These are phyloP conservation scores for Thereva nobilitata DNA, from an alignment of 2,888 invertebrate genomes.

Conservation along the genomic window DNA sequence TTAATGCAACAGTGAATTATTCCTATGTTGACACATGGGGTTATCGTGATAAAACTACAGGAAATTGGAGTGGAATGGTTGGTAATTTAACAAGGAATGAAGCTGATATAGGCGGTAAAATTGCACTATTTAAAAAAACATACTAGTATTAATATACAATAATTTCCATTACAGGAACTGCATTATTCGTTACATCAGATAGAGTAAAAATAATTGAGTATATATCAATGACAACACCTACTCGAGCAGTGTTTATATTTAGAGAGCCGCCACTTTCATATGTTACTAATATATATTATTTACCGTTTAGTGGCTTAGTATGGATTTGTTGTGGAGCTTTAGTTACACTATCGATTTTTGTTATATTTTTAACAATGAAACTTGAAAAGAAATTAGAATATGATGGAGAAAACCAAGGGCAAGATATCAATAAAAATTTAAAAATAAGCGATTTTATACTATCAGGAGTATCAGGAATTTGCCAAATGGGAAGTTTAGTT, in stretches of 20 bases:
- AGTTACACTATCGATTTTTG: constrained; percentile 46
- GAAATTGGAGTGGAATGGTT: constrained; percentile 68
- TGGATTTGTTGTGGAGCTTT: constrained; percentile 65
- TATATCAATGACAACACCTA: constrained; percentile 62
- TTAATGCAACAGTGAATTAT: constrained; percentile 63
- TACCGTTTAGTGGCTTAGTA: constrained; percentile 67
- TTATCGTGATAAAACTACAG: constrained; percentile 60
- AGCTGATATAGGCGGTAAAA: constrained; percentile 62
- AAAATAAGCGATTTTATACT: constrained; percentile 18
- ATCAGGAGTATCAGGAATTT: neutral
- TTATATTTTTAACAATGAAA: constrained; percentile 22
- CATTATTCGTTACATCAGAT: constrained; percentile 53
- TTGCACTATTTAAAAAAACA: neutral
- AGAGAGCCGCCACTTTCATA: constrained; percentile 68
- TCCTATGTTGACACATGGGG: constrained; percentile 65
- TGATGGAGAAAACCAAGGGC: neutral
- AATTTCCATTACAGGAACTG: constrained; percentile 51
- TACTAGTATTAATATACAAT: neutral
- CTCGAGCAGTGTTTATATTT: constrained; percentile 65
- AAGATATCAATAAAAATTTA: neutral
- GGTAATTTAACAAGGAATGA: constrained; percentile 63
- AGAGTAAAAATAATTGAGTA: constrained; percentile 59
- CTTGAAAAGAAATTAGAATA: neutral
- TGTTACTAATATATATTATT: constrained; percentile 67
- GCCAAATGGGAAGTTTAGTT: constrained; percentile 14